Base-by-base conservation (phyloP, 2,888 invertebrate species). In the Rutpela maculata region DNA sequence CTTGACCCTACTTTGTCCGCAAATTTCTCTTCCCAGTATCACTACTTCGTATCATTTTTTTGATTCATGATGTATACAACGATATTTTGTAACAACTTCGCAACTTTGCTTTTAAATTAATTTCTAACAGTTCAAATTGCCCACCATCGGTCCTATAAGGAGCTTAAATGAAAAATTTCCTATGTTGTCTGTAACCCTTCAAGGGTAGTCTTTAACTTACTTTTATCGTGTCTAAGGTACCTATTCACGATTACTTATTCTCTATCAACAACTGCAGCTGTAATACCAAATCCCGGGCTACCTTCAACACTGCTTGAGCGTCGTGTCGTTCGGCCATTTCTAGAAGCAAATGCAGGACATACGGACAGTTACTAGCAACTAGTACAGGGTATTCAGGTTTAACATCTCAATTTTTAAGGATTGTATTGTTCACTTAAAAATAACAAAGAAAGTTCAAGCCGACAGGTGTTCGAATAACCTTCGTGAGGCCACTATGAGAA, bases 301-400 rank as follows among this genome's bases (percentile, higher is more conserved):
- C 91, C 80, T 94, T 93, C 75, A 99, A 90, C 55, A 98, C 95
- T 1, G 95, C 93, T 81, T 93, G 93, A 3, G 96, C 96, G 88
- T 98, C 95, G 89, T 99, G 98, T 80, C 96, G 92, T 89, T 99
- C 98, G 0, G 98, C 98, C 98, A 98, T 98, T 94, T 98, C 98
- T 98, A 91, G 78, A 92, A 92, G 78, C 80, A 77, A 62, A 78
- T 73, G 56, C 15, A 50, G 43, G 43, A 12, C 1, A 43, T 43
- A 11, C 4, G 12, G 7, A 9, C 2, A 5, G 31, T 35, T 35
- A 35, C 31, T 9, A 35, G 6, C 26, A 6, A 26, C 26, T 2
- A 26, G 26, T 26, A 26, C 6, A n/a, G n/a, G n/a, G n/a, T n/a
- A n/a, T n/a, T n/a, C n/a, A n/a, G n/a, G n/a, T n/a, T n/a, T n/a